Evolutionary conservation across 2,797 vertebrate genomes (phyloP), one percentile per base, ranked within the genome.

Genomic region (Anguilla anguilla): DNA sequence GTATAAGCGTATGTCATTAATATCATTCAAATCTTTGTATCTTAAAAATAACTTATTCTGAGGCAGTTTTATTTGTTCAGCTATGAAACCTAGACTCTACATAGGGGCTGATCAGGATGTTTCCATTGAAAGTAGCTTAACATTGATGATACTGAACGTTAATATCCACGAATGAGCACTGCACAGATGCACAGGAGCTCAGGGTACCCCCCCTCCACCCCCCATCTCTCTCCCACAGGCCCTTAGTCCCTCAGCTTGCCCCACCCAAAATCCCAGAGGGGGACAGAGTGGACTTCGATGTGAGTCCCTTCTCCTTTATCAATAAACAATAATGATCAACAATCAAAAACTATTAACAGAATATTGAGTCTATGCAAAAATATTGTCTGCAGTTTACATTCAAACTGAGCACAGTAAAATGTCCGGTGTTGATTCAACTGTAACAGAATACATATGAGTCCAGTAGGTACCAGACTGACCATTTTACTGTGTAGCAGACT

Each of bases 231-330:
- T 74, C 55, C 82, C 59, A 74, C 61, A 97, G 98, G 72, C 97
- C 97, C 0, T 72, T 97, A 94, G 95, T 95, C 4, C 96, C 98
- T 43, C 97, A 98, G 53, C 91, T 97, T 85, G 97, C 96, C 9
- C 95, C 97, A 51, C 97, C 97, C 0, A 98, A 98, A 94, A 98
- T 98, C 88, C 98, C 98, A 0, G 97, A 98, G 88, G 98, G 98
- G 53, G 97, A 98, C 0, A 94, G 97, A 25, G 98, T 98, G 77
- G 97, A 98, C 91, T 98, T 98, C 89, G 98, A 98, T 93, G 98
- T 98, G 92, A 97, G 97, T 94, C 17, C 39, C 28, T n/a, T 17
- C 15, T 87, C 15, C 13, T 19, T 64, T 25, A 39, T 64, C 22
- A 64, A 43, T 31, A 17, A 19, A 2, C 59, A 22, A 61, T 61